phyloP scores from a whole-genome alignment of 30 jellyfish, hydroid and myxozoan species.

The Euphysa ruthae region DNA sequence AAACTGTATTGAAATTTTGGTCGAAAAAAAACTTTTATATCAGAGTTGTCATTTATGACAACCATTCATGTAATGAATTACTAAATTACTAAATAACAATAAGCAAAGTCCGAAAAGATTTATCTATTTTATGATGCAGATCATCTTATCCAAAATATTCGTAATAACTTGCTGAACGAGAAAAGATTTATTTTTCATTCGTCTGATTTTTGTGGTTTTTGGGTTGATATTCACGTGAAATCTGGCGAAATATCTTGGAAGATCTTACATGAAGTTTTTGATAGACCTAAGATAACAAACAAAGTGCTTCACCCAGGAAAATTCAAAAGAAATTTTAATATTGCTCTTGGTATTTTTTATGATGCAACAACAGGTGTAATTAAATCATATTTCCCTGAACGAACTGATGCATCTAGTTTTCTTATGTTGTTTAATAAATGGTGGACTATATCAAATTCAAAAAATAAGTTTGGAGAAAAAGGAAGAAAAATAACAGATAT shows the following conservation, averaged over 20 bases:
- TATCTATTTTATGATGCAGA: background rate
- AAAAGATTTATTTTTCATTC: background rate
- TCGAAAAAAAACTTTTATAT: too few species aligned
- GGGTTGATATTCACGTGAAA: background rate
- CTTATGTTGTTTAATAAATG: background rate
- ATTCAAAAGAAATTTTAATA: background rate
- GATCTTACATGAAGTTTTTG: background rate
- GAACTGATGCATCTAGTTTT: background rate
- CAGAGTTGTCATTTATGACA: too few species aligned
- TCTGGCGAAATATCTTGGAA: slow-evolving; percentile 3
- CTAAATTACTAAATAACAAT: too few species aligned
- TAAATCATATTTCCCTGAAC: background rate
- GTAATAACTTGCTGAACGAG: slow-evolving; percentile 1
- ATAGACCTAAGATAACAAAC: background rate
- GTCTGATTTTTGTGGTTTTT: background rate
- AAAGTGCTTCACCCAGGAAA: background rate
- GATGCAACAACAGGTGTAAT: background rate
- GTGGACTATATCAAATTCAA: slow-evolving; percentile 2
- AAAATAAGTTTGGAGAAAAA: too few species aligned
- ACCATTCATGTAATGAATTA: too few species aligned
- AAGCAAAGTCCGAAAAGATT: too few species aligned
- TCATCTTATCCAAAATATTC: slow-evolving; percentile 7
- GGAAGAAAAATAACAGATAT: too few species aligned
- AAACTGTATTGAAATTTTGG: too few species aligned
- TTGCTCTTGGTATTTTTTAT: background rate